Evolutionary conservation across 2,888 invertebrate species (phyloP).

Genomic region (Elmis aenea): DNA sequence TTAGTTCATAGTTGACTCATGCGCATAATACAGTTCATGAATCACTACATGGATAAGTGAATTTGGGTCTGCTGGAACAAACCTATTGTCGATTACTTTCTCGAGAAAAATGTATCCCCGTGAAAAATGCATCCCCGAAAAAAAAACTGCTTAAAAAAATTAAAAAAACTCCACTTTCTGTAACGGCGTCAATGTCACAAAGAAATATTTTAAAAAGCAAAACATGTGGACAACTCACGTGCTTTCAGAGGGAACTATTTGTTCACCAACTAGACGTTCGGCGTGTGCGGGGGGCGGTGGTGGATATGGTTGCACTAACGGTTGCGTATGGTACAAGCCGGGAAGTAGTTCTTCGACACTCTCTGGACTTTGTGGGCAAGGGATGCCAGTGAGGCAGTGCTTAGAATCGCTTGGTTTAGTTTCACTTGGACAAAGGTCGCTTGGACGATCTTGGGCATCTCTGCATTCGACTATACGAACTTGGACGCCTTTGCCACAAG

Average conservation of each 20-base stretch:
- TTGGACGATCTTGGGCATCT: slow-evolving; percentile 52
- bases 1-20: too few species aligned
- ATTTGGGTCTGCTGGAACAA: too few species aligned
- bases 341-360: slow-evolving; percentile 57
- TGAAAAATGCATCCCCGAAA: too few species aligned
- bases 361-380: slow-evolving; percentile 54
- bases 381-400: slow-evolving; percentile 69
- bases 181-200: too few species aligned
- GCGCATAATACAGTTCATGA: too few species aligned
- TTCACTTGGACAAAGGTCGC: slow-evolving; percentile 61
- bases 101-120: too few species aligned
- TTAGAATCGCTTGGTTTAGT: slow-evolving; percentile 66
- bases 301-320: slow-evolving; percentile 62
- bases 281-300: slow-evolving; percentile 59
- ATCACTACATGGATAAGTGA: too few species aligned
- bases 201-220: not conserved
- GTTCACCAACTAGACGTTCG: slow-evolving; percentile 65
- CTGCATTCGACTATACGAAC: slow-evolving; percentile 78
- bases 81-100: too few species aligned
- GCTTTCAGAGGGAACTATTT: slow-evolving; percentile 69
- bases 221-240: slow-evolving; percentile 59
- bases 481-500: slow-evolving; percentile 84
- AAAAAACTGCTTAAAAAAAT: too few species aligned
- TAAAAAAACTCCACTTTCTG: too few species aligned
- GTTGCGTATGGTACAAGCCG: slow-evolving; percentile 60